Evolutionary conservation across 2,888 invertebrate species (phyloP).

Genomic region (Nomada hirtipes): DNA sequence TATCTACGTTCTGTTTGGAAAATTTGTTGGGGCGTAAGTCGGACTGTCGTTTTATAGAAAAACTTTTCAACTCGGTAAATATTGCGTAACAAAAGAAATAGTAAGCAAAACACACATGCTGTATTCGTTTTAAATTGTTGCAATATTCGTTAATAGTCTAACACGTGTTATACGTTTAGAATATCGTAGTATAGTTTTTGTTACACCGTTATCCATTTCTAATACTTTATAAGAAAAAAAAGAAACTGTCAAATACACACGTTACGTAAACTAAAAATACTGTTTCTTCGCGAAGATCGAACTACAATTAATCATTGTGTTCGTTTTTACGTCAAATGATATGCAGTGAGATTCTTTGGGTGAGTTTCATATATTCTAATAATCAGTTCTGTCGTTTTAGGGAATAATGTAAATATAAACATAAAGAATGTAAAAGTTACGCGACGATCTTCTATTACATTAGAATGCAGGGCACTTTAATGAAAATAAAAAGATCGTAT

Average conservation of each 20-base stretch:
- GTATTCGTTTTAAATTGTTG: conserved; percentile 35
- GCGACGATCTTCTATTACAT: not conserved
- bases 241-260: conserved; percentile 25
- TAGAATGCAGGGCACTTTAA: not conserved
- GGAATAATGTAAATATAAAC: conserved; percentile 30
- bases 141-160: conserved; percentile 38
- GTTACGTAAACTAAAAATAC: conserved; percentile 33
- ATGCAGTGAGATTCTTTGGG: conserved; percentile 32
- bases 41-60: conserved; percentile 1
- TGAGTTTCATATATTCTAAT: conserved; percentile 17
- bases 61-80: conserved; percentile 6
- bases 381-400: conserved; percentile 31
- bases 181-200: conserved; percentile 28
- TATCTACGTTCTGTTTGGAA: not conserved
- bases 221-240: conserved; percentile 33
- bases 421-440: not conserved
- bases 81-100: not conserved
- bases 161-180: conserved; percentile 29
- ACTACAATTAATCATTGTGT: conserved; percentile 19
- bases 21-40: not conserved
- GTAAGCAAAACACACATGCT: not conserved
- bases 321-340: conserved; percentile 30
- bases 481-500: not conserved
- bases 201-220: conserved; percentile 23
- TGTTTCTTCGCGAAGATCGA: conserved; percentile 24